These are phyloP conservation scores for Pheosia tremula DNA, from an alignment of 2,888 invertebrate genomes.

Conservation along the genomic window DNA sequence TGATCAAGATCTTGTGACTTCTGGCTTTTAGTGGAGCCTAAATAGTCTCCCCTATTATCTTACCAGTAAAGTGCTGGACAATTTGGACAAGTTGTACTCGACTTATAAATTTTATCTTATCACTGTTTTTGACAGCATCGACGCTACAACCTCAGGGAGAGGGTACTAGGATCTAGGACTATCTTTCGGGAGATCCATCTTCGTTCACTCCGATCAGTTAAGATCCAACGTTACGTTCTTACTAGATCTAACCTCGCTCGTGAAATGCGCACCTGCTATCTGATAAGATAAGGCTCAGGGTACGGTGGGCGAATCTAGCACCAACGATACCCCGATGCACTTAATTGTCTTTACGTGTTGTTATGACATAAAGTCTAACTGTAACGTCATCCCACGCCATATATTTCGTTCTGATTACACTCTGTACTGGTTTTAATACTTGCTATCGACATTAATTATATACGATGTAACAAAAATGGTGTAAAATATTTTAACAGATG, in stretches of 20 bases:
- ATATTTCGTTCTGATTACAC: background rate
- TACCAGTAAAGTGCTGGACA: too few species aligned
- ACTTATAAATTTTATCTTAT: too few species aligned
- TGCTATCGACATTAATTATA: background rate
- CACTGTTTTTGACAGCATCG: too few species aligned
- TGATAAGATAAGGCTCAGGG: background rate
- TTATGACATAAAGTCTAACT: conserved; percentile 1
- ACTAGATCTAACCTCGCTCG: background rate
- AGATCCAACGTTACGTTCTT: background rate
- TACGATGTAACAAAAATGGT: too few species aligned
- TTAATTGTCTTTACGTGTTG: background rate
- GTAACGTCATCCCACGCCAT: background rate
- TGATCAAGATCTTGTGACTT: too few species aligned
- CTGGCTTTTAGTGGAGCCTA: too few species aligned
- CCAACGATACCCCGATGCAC: background rate
- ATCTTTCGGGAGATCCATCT: too few species aligned
- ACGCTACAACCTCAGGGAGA: too few species aligned
- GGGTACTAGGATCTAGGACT: too few species aligned
- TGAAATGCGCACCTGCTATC: background rate
- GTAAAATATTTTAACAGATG: too few species aligned
- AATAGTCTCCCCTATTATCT: too few species aligned
- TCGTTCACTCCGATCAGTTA: background rate
- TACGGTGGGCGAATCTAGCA: conserved; percentile 3
- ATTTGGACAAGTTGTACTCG: too few species aligned
- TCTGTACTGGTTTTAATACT: background rate